Percentiles rank a stretch among this genome's conserved stretches.
phyloP scores from a whole-genome alignment of 2,888 invertebrate species.

The Ophion slaviceki region DNA sequence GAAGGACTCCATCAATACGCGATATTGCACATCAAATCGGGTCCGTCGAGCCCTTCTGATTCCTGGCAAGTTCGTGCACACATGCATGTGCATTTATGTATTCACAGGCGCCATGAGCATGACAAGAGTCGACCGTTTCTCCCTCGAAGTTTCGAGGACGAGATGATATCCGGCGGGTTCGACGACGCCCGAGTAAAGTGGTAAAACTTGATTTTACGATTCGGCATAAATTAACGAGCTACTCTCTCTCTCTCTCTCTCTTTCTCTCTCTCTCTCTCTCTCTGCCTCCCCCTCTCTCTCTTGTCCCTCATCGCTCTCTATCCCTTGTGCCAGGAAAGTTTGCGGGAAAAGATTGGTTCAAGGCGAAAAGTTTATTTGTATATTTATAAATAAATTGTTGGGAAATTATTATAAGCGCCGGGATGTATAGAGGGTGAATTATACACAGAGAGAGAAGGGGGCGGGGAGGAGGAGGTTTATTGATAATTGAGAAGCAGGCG shows the following conservation, averaged over 20 bases:
- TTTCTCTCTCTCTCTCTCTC: neutral
- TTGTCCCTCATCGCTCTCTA: neutral
- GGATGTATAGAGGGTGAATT: conserved; percentile 32
- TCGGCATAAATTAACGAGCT: conserved; percentile 75
- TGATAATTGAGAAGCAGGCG: conserved; percentile 69
- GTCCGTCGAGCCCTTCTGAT: neutral
- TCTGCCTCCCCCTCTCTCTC: neutral
- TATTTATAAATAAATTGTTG: conserved; percentile 27
- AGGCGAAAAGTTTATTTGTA: neutral
- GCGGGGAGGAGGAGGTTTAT: conserved; percentile 69
- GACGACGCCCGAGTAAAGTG: conserved; percentile 71
- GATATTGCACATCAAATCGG: neutral
- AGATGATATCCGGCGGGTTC: conserved; percentile 64
- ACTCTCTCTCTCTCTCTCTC: conserved; percentile 6
- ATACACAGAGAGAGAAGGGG: neutral
- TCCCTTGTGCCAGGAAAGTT: conserved; percentile 18
- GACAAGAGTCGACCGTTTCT: conserved; percentile 40
- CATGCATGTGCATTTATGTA: neutral
- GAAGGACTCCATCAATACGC: neutral
- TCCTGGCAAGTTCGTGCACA: neutral
- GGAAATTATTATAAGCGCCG: conserved; percentile 52
- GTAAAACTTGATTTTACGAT: conserved; percentile 79
- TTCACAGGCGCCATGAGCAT: conserved; percentile 47
- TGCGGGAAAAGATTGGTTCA: conserved; percentile 58
- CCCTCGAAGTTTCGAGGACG: conserved; percentile 55